These are phyloP conservation scores for Dioctria rufipes DNA, from an alignment of 2,888 invertebrate species.

Conservation along the genomic window DNA sequence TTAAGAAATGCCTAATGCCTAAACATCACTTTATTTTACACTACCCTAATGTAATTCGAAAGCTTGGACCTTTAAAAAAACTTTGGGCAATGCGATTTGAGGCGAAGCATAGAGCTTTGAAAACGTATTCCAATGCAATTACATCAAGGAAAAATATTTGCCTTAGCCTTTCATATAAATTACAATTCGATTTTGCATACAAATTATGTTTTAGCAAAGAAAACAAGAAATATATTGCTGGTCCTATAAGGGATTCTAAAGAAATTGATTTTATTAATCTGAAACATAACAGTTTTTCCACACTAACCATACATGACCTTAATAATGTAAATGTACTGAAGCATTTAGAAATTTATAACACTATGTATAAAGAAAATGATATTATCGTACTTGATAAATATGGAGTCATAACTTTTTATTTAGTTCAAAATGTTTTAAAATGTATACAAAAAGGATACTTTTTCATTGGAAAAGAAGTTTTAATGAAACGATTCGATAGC, in stretches of 20 bases:
- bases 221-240: neutral
- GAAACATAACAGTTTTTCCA: neutral
- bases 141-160: conserved; percentile 50
- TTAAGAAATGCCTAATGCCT: conserved; percentile 56
- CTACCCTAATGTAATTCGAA: conserved; percentile 55
- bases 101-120: conserved; percentile 52
- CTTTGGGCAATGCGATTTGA: conserved; percentile 58
- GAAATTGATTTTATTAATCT: neutral
- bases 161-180: conserved; percentile 2
- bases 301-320: neutral
- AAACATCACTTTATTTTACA: conserved; percentile 56
- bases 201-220: neutral
- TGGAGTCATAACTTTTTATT: neutral
- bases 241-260: neutral
- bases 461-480: conserved; percentile 2
- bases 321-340: neutral
- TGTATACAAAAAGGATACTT: neutral
- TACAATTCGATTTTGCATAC: neutral
- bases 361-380: neutral
- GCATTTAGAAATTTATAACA: conserved; percentile 1
- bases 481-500: neutral
- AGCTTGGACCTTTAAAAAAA: conserved; percentile 55
- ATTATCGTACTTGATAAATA: neutral
- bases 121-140: conserved; percentile 54
- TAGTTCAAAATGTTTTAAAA: neutral